A percentile compares a stretch with the other conserved stretches of the same genome.
Conservation (phyloP, 2,797 vertebrate genomes). For the Lepilemur ruficaudatus region DNA sequence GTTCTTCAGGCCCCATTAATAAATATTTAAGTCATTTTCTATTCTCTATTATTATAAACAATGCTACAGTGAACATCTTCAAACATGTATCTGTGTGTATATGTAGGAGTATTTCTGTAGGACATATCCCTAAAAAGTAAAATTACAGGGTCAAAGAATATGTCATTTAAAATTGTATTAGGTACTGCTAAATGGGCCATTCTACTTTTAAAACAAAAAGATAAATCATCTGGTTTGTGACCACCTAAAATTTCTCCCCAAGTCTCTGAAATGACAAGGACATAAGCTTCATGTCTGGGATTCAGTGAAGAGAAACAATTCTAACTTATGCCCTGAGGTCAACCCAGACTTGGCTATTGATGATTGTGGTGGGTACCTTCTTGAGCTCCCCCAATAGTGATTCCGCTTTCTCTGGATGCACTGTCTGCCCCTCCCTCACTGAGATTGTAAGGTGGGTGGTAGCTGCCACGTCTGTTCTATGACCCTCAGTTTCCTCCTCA, state of each 20-base stretch:
- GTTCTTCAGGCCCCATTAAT: background rate
- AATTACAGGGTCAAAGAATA: background rate
- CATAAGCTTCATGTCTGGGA: background rate
- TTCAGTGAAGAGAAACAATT: background rate
- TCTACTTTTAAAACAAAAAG: constrained; percentile 17
- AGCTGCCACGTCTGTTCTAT: background rate
- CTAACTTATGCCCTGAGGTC: background rate
- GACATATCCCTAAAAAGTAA: background rate
- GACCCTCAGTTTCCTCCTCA: background rate
- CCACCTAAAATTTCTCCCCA: background rate
- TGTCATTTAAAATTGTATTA: background rate
- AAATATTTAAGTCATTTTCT: background rate
- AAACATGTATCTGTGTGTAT: background rate
- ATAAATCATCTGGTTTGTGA: background rate
- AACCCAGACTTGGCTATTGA: background rate
- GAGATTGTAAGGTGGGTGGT: background rate
- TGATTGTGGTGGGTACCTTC: background rate
- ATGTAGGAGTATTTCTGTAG: background rate
- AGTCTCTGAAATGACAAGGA: background rate
- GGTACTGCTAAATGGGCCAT: background rate
- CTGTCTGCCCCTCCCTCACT: background rate
- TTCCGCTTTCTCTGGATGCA: background rate
- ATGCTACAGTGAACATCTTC: background rate
- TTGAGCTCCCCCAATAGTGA: background rate
- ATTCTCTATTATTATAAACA: background rate